A percentile compares a stretch with the other conserved stretches of the same genome.
These are phyloP conservation scores for Cetonia aurata DNA, from an alignment of 2,888 invertebrate species.

Conservation along the genomic window DNA sequence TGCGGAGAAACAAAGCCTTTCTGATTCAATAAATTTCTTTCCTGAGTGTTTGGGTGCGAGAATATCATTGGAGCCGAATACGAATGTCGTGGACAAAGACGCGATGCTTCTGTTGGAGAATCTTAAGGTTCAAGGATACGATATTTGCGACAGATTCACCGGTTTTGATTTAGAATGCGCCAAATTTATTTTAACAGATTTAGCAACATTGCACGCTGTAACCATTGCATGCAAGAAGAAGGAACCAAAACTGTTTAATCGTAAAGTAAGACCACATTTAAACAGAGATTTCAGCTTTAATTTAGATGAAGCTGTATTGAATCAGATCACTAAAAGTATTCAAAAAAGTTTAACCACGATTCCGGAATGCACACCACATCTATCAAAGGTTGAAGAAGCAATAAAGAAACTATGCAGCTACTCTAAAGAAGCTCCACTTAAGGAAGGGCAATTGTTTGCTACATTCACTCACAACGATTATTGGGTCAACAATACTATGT, in stretches of 20 bases:
- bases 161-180: conserved; percentile 68
- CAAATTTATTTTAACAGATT: conserved; percentile 63
- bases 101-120: conserved; percentile 70
- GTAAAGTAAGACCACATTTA: conserved; percentile 61
- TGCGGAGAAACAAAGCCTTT: conserved; percentile 61
- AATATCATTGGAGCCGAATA: conserved; percentile 53
- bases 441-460: conserved; percentile 66
- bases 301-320: conserved; percentile 41
- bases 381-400: conserved; percentile 18
- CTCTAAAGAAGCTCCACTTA: conserved; percentile 49
- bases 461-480: conserved; percentile 70
- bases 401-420: background rate
- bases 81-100: conserved; percentile 66
- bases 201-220: conserved; percentile 70
- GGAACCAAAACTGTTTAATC: conserved; percentile 63
- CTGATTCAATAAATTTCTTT: conserved; percentile 50
- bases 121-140: conserved; percentile 66
- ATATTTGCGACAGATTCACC: conserved; percentile 64
- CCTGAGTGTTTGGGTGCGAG: conserved; percentile 68
- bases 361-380: conserved; percentile 1
- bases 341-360: conserved; percentile 22
- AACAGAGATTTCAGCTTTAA: conserved; percentile 12
- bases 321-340: conserved; percentile 40
- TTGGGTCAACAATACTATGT: conserved; percentile 74
- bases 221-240: conserved; percentile 68